A percentile compares a stretch with the other conserved stretches of the same genome.
phyloP scores from a whole-genome alignment of 1,140 invertebrate species.

The Triops longicaudatus region DNA sequence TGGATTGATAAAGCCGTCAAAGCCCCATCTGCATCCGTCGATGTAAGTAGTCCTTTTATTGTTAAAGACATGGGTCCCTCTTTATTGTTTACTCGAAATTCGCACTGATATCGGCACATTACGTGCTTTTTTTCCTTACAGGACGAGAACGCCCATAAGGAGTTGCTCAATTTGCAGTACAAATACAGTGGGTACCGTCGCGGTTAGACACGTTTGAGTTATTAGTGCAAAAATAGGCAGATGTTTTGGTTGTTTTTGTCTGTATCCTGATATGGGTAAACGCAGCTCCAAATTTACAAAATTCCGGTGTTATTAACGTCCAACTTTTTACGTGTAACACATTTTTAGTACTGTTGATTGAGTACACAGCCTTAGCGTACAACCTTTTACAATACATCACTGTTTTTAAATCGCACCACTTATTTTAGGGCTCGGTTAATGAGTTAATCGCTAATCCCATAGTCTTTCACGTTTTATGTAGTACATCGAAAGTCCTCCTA shows the following conservation, averaged over 20 bases:
- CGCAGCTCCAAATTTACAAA: not conserved
- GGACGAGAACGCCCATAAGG: constrained; percentile 32
- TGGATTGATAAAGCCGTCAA: constrained; percentile 48
- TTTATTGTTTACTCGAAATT: not conserved
- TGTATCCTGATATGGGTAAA: not conserved
- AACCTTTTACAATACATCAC: not conserved
- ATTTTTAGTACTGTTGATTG: not conserved
- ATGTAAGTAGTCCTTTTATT: constrained; percentile 40
- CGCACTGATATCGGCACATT: constrained; percentile 16
- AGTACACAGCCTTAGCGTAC: not conserved
- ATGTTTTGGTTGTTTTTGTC: not conserved
- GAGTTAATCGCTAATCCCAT: too few relatives aligned
- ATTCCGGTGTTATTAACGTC: not conserved
- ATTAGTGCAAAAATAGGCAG: not conserved
- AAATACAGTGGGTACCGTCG: constrained; percentile 23
- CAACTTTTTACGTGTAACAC: not conserved
- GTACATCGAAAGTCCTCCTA: too few relatives aligned
- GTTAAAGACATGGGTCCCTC: constrained; percentile 20
- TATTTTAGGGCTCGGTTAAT: too few relatives aligned
- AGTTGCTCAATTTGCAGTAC: constrained; percentile 31
- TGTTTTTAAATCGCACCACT: too few relatives aligned
- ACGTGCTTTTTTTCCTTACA: constrained; percentile 20
- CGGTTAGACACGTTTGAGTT: not conserved
- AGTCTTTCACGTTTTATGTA: too few relatives aligned
- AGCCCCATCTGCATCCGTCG: constrained; percentile 39